These are phyloP conservation scores for Charaxes varanes DNA, from an alignment of 1,140 invertebrate species.

Conservation along the genomic window DNA sequence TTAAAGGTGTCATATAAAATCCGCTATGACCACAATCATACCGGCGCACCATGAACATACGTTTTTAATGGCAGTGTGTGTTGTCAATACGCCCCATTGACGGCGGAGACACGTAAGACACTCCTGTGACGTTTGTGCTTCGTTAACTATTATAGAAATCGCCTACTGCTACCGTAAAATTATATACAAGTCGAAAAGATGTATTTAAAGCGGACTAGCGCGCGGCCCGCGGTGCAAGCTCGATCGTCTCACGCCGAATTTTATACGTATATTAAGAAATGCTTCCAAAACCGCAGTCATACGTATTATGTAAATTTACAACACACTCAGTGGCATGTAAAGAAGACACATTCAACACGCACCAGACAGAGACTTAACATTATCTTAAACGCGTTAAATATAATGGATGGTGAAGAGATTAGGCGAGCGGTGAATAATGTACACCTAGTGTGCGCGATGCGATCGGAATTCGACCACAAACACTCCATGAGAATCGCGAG, in stretches of 20 bases:
- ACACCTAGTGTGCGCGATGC: constrained; percentile 5
- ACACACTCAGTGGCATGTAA: constrained; percentile 60
- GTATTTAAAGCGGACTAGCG: constrained; percentile 55
- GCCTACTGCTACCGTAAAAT: constrained; percentile 64
- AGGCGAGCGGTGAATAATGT: constrained; percentile 24
- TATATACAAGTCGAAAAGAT: constrained; percentile 56
- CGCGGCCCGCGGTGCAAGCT: constrained; percentile 62
- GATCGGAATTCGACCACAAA: neutral
- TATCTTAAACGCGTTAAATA: constrained; percentile 37
- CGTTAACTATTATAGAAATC: constrained; percentile 49
- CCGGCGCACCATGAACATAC: constrained; percentile 49
- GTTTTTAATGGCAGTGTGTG: constrained; percentile 67
- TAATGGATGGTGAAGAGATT: constrained; percentile 38
- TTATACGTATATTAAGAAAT: constrained; percentile 68
- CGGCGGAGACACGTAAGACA: constrained; percentile 49
- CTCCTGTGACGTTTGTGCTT: constrained; percentile 67
- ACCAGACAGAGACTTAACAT: constrained; percentile 49
- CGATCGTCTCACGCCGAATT: constrained; percentile 50
- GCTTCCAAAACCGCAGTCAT: constrained; percentile 61
- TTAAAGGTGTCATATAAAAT: constrained; percentile 28
- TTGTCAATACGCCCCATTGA: constrained; percentile 47
- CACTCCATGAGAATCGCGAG: constrained; percentile 10
- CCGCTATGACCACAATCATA: constrained; percentile 35
- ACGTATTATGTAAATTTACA: constrained; percentile 60
- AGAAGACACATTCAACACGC: constrained; percentile 67